These are phyloP conservation scores for Upupa epops DNA, from an alignment of 2,113 vertebrate species.

Conservation along the genomic window DNA sequence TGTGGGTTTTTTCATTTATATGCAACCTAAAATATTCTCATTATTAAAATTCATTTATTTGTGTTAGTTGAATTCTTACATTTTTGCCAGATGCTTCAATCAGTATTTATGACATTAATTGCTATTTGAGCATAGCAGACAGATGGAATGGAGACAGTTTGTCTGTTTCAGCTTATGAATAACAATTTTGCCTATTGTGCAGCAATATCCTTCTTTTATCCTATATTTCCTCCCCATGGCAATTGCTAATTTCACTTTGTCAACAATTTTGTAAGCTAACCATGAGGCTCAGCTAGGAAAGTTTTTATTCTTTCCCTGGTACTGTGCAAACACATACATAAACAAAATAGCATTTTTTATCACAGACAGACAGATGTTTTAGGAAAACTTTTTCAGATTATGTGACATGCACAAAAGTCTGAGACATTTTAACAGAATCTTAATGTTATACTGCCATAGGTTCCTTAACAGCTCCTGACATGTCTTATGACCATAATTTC, in stretches of 20 bases:
- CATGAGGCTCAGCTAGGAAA: not conserved
- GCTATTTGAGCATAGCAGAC: not conserved
- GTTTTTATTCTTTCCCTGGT: not conserved
- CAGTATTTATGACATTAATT: slow-evolving; percentile 27
- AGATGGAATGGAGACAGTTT: not conserved
- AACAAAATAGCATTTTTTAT: not conserved
- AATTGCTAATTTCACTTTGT: not conserved
- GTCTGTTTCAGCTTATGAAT: slow-evolving; percentile 8
- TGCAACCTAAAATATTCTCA: not conserved
- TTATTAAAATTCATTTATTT: slow-evolving; percentile 15
- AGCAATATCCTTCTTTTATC: not conserved
- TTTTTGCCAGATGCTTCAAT: slow-evolving; percentile 30
- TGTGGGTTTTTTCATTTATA: not conserved
- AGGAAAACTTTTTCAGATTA: not conserved
- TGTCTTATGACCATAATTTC: not conserved
- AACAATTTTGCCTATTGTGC: not conserved
- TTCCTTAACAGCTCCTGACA: not conserved
- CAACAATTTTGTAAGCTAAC: not conserved
- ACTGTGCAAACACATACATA: not conserved
- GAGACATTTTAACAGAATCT: not conserved
- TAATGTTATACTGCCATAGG: not conserved
- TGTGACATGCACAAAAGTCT: not conserved
- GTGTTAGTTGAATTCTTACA: slow-evolving; percentile 7
- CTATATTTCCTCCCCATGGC: not conserved
- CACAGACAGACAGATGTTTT: not conserved